A percentile compares a stretch with the other conserved stretches of the same genome.
Evolutionary conservation across 2,797 vertebrate genomes (phyloP).

Genomic region (Silurus aristotelis): DNA sequence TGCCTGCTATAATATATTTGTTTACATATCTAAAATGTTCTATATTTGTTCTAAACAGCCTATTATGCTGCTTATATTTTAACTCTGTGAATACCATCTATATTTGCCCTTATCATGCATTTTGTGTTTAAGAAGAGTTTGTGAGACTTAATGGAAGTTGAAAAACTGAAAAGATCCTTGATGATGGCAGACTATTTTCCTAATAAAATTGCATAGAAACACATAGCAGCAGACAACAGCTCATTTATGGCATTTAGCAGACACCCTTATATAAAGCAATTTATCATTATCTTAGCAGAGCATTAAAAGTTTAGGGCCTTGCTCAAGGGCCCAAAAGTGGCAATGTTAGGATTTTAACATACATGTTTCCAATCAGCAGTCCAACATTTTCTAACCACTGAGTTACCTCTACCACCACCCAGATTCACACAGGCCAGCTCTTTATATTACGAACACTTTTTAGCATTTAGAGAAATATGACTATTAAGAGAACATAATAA

Average conservation of each 20-base stretch:
- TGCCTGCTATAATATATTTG: background rate
- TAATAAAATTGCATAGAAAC: background rate
- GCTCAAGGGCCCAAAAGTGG: no score
- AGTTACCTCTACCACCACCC: no score
- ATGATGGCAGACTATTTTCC: constrained; percentile 48
- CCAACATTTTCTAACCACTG: no score
- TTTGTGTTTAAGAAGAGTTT: constrained; percentile 56
- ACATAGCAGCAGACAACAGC: background rate
- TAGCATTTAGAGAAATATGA: background rate
- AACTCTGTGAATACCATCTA: background rate
- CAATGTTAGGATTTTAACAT: no score
- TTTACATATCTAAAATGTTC: background rate
- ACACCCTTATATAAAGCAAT: no score
- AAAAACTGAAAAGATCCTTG: background rate
- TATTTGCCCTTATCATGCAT: constrained; percentile 37
- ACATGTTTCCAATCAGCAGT: no score
- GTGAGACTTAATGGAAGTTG: constrained; percentile 16
- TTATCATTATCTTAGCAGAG: no score
- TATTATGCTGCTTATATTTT: background rate
- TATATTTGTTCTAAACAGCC: constrained; percentile 10
- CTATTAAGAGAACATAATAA: background rate
- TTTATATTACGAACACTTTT: background rate
- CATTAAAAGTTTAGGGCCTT: no score
- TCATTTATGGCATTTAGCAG: no score
- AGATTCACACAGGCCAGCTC: background rate